Conservation (phyloP, 2,888 invertebrate genomes). For the Heliconius hortense region DNA sequence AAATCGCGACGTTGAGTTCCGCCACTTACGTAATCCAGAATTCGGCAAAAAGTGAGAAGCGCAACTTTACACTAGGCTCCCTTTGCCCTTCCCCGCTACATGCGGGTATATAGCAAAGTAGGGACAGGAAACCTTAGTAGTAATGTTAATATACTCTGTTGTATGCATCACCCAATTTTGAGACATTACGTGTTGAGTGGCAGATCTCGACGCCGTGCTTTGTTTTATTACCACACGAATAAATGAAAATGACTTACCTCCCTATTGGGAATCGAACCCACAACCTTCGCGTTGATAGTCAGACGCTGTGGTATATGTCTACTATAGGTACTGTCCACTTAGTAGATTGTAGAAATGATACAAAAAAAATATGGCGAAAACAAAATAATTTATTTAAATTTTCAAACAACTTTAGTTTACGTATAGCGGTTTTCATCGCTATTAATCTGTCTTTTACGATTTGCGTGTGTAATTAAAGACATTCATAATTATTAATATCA, state of each 20-base stretch:
- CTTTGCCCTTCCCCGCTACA: no score
- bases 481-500: conserved; percentile 14
- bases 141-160: no score
- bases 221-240: background rate
- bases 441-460: background rate
- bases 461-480: conserved; percentile 9
- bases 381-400: background rate
- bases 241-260: background rate
- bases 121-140: no score
- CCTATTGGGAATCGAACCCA: background rate
- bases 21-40: no score
- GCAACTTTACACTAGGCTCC: background rate
- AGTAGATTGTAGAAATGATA: background rate
- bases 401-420: background rate
- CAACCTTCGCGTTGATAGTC: no score
- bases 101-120: background rate
- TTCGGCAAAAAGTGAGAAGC: background rate
- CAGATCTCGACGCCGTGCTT: background rate
- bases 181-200: no score
- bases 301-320: no score
- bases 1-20: no score
- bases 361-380: background rate
- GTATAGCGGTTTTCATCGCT: background rate
- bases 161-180: no score
- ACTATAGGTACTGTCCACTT: no score